These are phyloP conservation scores for Mormyrops attenuatus DNA, from an alignment of 2,797 vertebrate genomes.

Conservation along the genomic window DNA sequence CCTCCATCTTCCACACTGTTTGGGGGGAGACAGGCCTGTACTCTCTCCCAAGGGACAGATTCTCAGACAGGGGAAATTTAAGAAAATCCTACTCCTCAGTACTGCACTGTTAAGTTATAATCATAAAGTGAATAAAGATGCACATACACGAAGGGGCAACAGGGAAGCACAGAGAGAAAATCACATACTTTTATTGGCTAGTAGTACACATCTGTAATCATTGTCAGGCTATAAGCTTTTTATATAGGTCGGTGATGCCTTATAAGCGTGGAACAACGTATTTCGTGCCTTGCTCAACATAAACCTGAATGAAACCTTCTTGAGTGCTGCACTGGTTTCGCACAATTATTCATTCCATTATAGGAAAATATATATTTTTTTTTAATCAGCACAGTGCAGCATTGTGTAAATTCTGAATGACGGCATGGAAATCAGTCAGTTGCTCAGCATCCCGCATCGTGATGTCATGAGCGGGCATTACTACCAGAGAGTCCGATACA, in stretches of 20 bases:
- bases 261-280: neutral
- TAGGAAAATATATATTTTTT: neutral
- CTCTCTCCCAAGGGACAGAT: neutral
- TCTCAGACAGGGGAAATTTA: neutral
- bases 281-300: neutral
- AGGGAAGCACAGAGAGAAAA: neutral
- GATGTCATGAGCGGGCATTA: neutral
- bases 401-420: neutral
- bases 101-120: neutral
- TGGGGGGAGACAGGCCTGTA: neutral
- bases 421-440: neutral
- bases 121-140: neutral
- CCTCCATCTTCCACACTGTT: constrained; percentile 50
- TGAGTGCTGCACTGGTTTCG: neutral
- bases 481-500: neutral
- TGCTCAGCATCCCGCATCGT: neutral
- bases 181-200: neutral
- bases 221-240: neutral
- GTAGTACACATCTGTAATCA: neutral
- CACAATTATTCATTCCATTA: neutral
- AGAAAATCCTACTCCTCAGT: neutral
- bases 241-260: neutral
- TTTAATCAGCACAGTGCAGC: neutral
- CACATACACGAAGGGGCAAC: neutral
- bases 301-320: neutral